Percentiles rank a stretch among this genome's conserved stretches.
Evolutionary conservation across 1,140 invertebrate species (phyloP).

Genomic region (Aphaenogaster floridana): DNA sequence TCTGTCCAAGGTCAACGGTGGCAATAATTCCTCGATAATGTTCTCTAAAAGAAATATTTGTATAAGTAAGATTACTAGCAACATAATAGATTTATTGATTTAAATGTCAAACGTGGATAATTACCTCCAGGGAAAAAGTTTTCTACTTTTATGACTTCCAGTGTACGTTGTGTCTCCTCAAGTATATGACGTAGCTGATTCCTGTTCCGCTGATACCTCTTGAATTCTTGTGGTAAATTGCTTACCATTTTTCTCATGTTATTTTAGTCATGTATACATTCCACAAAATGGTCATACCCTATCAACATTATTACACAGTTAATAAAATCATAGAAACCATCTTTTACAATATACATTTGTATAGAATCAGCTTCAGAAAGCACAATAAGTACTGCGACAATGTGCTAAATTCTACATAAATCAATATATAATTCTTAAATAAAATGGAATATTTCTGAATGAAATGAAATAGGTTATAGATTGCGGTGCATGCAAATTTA

Average conservation of each 20-base stretch:
- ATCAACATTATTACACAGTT: constrained; percentile 24
- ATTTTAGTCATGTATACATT: constrained; percentile 30
- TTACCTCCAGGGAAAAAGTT: constrained; percentile 90
- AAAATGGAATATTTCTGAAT: not conserved
- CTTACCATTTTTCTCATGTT: constrained; percentile 82
- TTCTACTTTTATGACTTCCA: constrained; percentile 89
- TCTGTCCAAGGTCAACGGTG: constrained; percentile 85
- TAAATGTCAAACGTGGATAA: constrained; percentile 5
- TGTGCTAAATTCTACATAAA: not conserved
- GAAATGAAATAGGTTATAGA: constrained; percentile 1
- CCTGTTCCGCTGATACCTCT: constrained; percentile 86
- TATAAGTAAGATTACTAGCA: not conserved
- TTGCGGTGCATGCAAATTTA: not conserved
- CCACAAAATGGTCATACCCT: constrained; percentile 43
- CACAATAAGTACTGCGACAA: not conserved
- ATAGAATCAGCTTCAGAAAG: not conserved
- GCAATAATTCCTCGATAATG: constrained; percentile 85
- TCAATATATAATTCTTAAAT: not conserved
- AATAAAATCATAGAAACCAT: not conserved
- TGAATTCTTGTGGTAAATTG: constrained; percentile 87
- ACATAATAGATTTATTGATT: not conserved
- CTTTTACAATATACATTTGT: not conserved
- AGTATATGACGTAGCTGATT: constrained; percentile 88
- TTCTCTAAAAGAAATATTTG: constrained; percentile 82
- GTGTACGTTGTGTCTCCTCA: constrained; percentile 89